These are phyloP conservation scores for Neodiprion lecontei DNA, from an alignment of 1,140 invertebrate genomes.

Conservation along the genomic window DNA sequence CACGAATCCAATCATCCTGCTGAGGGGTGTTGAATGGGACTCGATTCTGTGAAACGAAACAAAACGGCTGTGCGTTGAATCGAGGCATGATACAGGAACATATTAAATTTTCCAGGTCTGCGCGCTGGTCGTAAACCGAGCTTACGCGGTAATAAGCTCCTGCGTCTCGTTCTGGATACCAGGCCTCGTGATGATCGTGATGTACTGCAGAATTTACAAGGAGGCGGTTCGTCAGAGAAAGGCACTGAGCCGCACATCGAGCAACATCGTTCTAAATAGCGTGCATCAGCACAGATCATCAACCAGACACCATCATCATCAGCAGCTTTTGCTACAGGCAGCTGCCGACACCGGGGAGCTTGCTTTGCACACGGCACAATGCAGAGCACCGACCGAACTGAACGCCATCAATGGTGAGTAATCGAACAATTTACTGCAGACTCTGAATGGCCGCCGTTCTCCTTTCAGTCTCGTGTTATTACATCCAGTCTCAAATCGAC, in stretches of 20 bases:
- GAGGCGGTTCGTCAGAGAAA: constrained; percentile 90
- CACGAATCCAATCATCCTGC: too few species aligned
- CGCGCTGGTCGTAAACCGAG: constrained; percentile 86
- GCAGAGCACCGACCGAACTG: constrained; percentile 48
- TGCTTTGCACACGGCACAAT: constrained; percentile 46
- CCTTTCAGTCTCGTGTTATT: background rate
- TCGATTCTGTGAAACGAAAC: too few species aligned
- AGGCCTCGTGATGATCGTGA: constrained; percentile 90
- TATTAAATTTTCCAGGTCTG: constrained; percentile 60
- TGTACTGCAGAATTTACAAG: constrained; percentile 89
- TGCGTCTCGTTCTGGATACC: constrained; percentile 96
- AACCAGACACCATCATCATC: constrained; percentile 57
- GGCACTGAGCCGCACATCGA: constrained; percentile 80
- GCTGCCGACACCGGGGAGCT: constrained; percentile 56
- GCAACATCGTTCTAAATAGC: constrained; percentile 82
- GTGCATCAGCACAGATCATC: constrained; percentile 81
- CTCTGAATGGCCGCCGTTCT: too few species aligned
- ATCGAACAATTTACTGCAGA: constrained; percentile 17
- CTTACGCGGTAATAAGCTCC: constrained; percentile 89
- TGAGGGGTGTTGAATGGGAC: too few species aligned
- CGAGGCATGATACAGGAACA: too few species aligned
- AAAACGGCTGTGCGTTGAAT: too few species aligned
- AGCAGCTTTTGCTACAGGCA: constrained; percentile 53
- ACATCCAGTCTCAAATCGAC: background rate
- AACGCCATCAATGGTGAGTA: constrained; percentile 47